phyloP scores from a whole-genome alignment of 2,888 invertebrate genomes.

The Chrysolina oricalcia region DNA sequence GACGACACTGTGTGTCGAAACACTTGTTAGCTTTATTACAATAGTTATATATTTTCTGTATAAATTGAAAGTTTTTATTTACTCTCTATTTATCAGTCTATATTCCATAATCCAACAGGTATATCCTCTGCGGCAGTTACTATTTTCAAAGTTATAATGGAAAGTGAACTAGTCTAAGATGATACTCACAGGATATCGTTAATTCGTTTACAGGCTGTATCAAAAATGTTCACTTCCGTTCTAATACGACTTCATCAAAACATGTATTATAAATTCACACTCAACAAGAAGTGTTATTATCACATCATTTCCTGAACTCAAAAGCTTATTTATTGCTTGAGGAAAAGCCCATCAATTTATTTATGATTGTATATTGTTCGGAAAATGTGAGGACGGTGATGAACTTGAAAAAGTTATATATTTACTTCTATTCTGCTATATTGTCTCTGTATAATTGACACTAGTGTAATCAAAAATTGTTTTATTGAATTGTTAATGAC shows the following conservation, averaged over 20 bases:
- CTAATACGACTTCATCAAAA: slow-evolving; percentile 1
- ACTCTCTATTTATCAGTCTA: too few relatives aligned
- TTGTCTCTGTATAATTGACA: not conserved
- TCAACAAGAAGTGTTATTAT: slow-evolving; percentile 8
- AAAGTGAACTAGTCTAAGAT: not conserved
- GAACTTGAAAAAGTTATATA: too few relatives aligned
- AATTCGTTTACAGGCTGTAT: not conserved
- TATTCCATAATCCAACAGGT: too few relatives aligned
- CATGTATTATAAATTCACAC: not conserved
- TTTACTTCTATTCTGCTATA: not conserved
- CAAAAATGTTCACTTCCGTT: slow-evolving; percentile 5
- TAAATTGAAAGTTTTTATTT: too few relatives aligned
- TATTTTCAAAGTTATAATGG: too few relatives aligned
- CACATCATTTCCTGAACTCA: not conserved
- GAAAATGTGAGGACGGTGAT: not conserved
- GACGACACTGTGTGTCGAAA: too few relatives aligned
- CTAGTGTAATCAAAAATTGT: too few relatives aligned
- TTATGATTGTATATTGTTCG: not conserved
- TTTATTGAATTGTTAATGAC: too few relatives aligned
- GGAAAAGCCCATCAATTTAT: not conserved
- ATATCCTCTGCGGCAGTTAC: too few relatives aligned
- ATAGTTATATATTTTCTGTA: too few relatives aligned
- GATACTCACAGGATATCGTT: not conserved
- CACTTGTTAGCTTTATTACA: too few relatives aligned
- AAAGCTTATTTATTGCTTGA: not conserved